Conservation (phyloP, 37 sponge, comb jelly and placozoan genomes). For the Tethya wilhelma region DNA sequence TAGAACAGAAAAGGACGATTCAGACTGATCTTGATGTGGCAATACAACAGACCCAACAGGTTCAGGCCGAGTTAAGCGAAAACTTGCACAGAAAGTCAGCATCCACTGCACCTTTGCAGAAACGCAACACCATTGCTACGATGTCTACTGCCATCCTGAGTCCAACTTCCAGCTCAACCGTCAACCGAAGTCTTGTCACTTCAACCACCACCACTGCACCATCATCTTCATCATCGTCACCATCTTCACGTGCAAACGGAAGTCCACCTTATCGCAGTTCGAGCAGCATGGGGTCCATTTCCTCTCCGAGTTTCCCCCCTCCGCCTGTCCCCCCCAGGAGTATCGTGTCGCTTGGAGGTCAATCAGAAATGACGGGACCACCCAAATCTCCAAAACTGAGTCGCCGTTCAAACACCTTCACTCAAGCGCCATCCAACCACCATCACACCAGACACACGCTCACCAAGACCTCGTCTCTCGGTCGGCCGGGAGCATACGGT, state of each 20-base stretch:
- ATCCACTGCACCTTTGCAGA: not conserved
- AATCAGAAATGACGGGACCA: not conserved
- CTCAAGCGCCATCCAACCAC: not conserved
- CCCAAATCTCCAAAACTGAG: no score
- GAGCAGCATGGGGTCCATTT: not conserved
- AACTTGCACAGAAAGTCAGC: constrained; percentile 2
- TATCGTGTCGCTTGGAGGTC: constrained; percentile 24
- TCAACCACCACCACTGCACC: not conserved
- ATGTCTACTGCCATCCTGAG: no score
- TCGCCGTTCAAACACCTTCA: not conserved
- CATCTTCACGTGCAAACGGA: not conserved
- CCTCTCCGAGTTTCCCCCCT: not conserved
- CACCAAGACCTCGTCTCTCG: not conserved
- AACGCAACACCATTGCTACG: not conserved
- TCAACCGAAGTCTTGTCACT: not conserved
- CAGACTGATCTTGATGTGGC: constrained; percentile 20
- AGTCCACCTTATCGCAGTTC: not conserved
- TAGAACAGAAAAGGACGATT: not conserved
- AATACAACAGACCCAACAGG: not conserved
- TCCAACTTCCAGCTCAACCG: not conserved
- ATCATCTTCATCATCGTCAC: not conserved
- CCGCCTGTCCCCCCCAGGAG: constrained; percentile 63
- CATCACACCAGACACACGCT: not conserved
- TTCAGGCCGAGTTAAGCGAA: constrained; percentile 20
- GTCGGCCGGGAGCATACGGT: not conserved